Evolutionary conservation across 2,797 vertebrate species (phyloP), one percentile per base, ranked within the genome.

Genomic region (Arrhamphus sclerolepis): DNA sequence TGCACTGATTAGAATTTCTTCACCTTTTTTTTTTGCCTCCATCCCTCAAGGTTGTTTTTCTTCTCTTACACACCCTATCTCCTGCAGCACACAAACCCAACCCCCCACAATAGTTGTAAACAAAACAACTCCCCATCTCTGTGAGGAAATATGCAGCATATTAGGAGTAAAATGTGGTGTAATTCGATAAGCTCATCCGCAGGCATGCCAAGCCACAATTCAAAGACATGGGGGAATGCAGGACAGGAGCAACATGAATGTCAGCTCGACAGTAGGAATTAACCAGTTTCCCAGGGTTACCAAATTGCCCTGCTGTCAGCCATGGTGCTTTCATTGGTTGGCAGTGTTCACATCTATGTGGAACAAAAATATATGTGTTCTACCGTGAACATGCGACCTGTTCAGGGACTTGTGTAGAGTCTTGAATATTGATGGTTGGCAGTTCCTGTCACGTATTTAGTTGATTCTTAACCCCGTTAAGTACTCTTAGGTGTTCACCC

Each of bases 181-280:
- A 78, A 89, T 87, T 85, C 79, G 70, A 88, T 84, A 74, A 78
- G 75, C 39, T 13, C 63, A 31, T 71, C 70, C 56, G 43, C 46
- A 31, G 57, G 24, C 66, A 56, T 70, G 69, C 75, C 64, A 54
- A 60, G 59, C 47, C 40, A 51, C 51, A 70, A 38, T 64, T 73
- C 56, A 66, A 26, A 70, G 69, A 74, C 62, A 46, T 19, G 16
- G 4, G 22, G 63, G 56, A 62, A 43, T 48, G 48, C 28, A 42
- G 62, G 56, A 53, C 52, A 43, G 57, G 64, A 65, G 48, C 13
- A 41, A 57, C 58, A 53, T 51, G 56, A 80, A 75, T 72, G 58
- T 56, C 43, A 22, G 34, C 58, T 42, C 41, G 5, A 21, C 17
- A 26, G 39, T 34, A 63, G 49, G 62, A 70, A 55, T 63, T 61